Evolutionary conservation across 2,113 vertebrate species (phyloP).

Genomic region (Prunella himalayana): DNA sequence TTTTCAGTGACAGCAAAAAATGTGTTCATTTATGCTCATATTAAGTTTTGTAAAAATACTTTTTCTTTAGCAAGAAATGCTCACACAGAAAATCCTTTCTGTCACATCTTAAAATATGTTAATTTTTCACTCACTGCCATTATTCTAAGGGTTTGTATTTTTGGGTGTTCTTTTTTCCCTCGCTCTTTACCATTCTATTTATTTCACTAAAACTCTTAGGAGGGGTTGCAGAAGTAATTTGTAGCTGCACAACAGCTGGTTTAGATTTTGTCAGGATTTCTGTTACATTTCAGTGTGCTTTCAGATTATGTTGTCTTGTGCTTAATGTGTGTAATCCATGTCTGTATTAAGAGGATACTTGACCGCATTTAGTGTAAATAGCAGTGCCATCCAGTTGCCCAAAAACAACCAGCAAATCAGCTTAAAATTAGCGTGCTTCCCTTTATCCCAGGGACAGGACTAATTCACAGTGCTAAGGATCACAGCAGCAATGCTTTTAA

Average conservation of each 20-base stretch:
- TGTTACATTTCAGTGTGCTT: conserved; percentile 25
- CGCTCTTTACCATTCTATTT: not conserved
- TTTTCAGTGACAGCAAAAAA: not conserved
- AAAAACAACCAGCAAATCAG: conserved; percentile 37
- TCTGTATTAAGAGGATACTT: conserved; percentile 56
- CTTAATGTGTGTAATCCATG: conserved; percentile 37
- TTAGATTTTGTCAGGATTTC: conserved; percentile 32
- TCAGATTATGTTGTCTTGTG: conserved; percentile 43
- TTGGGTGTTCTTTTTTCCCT: not conserved
- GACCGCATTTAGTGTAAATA: conserved; percentile 48
- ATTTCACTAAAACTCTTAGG: not conserved
- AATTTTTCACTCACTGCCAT: not conserved
- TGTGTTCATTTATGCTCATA: not conserved
- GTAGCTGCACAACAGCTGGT: conserved; percentile 1
- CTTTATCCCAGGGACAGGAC: not conserved
- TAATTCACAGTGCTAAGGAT: conserved; percentile 25
- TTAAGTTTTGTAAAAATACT: not conserved
- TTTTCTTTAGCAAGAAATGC: not conserved
- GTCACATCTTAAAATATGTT: not conserved
- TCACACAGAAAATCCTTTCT: not conserved
- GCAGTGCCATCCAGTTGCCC: not conserved
- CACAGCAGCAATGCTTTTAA: conserved; percentile 19
- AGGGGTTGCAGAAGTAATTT: conserved; percentile 29
- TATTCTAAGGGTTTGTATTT: not conserved
- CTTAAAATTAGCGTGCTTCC: conserved; percentile 40